Evolutionary conservation across 2,113 vertebrate genomes (phyloP), one percentile per base, ranked within the genome.

Genomic region (Phainopepla nitens): DNA sequence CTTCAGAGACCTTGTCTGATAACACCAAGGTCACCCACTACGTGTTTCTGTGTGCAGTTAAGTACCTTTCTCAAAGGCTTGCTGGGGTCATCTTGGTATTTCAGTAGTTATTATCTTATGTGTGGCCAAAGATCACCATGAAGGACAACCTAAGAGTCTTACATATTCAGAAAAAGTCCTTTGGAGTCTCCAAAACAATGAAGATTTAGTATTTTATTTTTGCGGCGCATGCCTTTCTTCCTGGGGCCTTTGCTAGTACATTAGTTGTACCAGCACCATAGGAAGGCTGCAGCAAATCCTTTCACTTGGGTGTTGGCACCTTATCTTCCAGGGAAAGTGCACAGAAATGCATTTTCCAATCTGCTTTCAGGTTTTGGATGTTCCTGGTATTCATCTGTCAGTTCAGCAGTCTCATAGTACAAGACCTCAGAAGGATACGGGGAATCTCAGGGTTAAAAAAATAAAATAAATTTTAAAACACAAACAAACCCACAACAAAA

Each of bases 1-100:
- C 22, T 96, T 92, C 83, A 39, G 35, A 21, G 4, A 28, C n/a
- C 54, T 95, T 87, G 45, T 84, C 68, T 77, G 64, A 13, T 80
- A 62, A 31, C 8, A 44, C 29, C 72, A 23, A 56, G 25, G 36
- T 91, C 69, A 51, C n/a, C 5, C 62, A 61, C 13, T 4, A 5
- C 11, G 10, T 86, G 31, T 77, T 83, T 72, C 47, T 49, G 24
- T 29, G 24, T 72, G 81, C 78, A 72, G 29, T 42, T 35, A 20
- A 17, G 42, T 49, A 53, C 54, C 31, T 86, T 93, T 80, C 92
- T 87, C 42, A 72, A 56, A 60, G 80, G 36, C 17, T 84, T 82
- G 83, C n/a, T 18, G 8, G 35, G 27, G 24, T 92, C 42, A 15
- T 85, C 87, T 49, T 94, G 42, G 21, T 75, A 58, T 69, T 35